Conservation (phyloP, 2,113 vertebrate species). For the Gobius niger region DNA sequence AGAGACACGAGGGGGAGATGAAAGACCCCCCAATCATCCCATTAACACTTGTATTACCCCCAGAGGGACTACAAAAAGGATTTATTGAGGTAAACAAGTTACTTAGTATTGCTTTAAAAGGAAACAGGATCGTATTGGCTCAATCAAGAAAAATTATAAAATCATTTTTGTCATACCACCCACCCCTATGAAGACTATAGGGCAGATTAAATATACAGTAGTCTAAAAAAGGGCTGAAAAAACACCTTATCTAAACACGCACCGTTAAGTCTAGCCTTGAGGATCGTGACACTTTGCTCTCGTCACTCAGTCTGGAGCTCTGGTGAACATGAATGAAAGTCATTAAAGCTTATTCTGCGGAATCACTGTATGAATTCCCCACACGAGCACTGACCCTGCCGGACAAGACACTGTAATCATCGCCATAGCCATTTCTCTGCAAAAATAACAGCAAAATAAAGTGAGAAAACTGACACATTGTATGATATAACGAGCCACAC, state of each 20-base stretch:
- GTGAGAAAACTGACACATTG: constrained; percentile 10
- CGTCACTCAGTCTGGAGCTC: constrained; percentile 70
- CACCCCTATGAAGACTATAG: too few species aligned
- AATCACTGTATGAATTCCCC: neutral
- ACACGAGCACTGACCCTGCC: constrained; percentile 86
- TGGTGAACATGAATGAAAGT: constrained; percentile 21
- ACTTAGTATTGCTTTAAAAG: too few species aligned
- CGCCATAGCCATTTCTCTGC: constrained; percentile 85
- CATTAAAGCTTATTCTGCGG: neutral
- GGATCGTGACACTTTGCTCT: constrained; percentile 53
- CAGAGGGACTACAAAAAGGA: too few species aligned
- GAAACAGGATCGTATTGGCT: too few species aligned
- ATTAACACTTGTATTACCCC: too few species aligned
- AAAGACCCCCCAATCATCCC: too few species aligned
- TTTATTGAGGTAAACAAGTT: too few species aligned
- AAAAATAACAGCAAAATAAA: constrained; percentile 25
- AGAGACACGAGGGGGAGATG: too few species aligned
- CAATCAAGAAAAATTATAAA: too few species aligned
- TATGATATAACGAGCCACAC: neutral
- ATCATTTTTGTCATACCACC: too few species aligned
- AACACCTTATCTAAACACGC: constrained; percentile 2
- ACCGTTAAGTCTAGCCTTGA: constrained; percentile 55
- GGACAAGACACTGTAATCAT: constrained; percentile 79
- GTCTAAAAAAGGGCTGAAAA: too few species aligned
- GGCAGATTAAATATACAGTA: too few species aligned